phyloP scores from a whole-genome alignment of 2,888 invertebrate species.

The Troides oblongomaculatus region DNA sequence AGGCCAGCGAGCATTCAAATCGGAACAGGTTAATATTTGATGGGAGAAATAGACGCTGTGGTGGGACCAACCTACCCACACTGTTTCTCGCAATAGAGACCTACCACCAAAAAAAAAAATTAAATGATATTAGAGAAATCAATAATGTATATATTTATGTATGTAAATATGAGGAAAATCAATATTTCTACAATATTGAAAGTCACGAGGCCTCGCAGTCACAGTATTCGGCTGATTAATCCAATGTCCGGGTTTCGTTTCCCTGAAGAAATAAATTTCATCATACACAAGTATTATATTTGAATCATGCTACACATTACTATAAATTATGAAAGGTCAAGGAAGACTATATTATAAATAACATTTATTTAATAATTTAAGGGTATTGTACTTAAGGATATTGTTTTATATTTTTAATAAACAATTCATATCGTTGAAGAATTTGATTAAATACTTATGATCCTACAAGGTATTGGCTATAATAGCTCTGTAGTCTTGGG shows the following conservation, averaged over 20 bases:
- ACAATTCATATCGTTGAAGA: neutral
- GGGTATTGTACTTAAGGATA: neutral
- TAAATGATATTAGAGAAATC: too few species aligned
- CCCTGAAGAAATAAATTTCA: neutral
- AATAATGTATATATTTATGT: too few species aligned
- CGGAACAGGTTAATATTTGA: too few species aligned
- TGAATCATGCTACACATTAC: conserved; percentile 1
- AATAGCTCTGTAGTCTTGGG: too few species aligned
- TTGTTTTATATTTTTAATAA: neutral
- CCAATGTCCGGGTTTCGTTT: conserved; percentile 1
- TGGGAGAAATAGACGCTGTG: too few species aligned
- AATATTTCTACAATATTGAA: neutral
- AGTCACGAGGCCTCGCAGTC: neutral
- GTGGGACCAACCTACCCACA: too few species aligned
- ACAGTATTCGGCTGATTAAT: neutral
- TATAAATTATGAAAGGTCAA: conserved; percentile 1
- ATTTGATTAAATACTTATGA: neutral
- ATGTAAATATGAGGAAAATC: neutral
- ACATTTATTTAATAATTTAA: neutral
- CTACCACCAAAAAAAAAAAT: too few species aligned
- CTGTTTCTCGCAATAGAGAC: too few species aligned
- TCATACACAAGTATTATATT: neutral
- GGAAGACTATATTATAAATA: neutral
- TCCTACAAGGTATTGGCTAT: neutral
- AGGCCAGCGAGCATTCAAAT: too few species aligned